A percentile compares a stretch with the other conserved stretches of the same genome.
Conservation (phyloP, 2,797 vertebrate species). For the Paedocypris micromegethes region DNA sequence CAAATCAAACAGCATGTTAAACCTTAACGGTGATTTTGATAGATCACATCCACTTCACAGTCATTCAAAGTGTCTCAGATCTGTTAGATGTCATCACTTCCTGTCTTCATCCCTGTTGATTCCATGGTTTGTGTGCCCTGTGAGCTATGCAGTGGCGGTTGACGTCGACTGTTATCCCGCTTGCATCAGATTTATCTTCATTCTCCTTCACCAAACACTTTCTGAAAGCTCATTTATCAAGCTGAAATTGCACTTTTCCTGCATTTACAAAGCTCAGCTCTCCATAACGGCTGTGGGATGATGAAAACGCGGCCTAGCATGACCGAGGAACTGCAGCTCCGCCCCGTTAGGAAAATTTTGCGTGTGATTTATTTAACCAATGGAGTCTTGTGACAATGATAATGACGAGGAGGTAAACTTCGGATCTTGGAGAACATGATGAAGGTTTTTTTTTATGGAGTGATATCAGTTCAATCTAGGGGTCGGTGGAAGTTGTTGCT, state of each 20-base stretch:
- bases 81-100: neutral
- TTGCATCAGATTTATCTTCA: conserved; percentile 75
- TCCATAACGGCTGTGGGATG: conserved; percentile 56
- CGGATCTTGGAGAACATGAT: no score
- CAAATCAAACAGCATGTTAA: no score
- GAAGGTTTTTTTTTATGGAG: no score
- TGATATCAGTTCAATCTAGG: no score
- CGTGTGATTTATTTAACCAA: conserved; percentile 64
- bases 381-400: no score
- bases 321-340: conserved; percentile 59
- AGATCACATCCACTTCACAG: no score
- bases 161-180: conserved; percentile 70
- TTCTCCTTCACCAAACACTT: conserved; percentile 64
- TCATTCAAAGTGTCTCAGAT: no score
- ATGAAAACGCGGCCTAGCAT: conserved; percentile 65
- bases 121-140: conserved; percentile 38
- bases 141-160: conserved; percentile 63
- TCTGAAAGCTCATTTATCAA: conserved; percentile 74
- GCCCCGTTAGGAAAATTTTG: conserved; percentile 52
- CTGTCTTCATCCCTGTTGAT: conserved; percentile 46
- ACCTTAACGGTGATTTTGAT: no score
- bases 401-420: no score
- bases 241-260: conserved; percentile 59
- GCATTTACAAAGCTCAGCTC: conserved; percentile 57
- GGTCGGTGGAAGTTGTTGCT: conserved; percentile 28